Base-by-base conservation (phyloP, 2,113 vertebrate genomes). In the Actenoides lindsayi region DNA sequence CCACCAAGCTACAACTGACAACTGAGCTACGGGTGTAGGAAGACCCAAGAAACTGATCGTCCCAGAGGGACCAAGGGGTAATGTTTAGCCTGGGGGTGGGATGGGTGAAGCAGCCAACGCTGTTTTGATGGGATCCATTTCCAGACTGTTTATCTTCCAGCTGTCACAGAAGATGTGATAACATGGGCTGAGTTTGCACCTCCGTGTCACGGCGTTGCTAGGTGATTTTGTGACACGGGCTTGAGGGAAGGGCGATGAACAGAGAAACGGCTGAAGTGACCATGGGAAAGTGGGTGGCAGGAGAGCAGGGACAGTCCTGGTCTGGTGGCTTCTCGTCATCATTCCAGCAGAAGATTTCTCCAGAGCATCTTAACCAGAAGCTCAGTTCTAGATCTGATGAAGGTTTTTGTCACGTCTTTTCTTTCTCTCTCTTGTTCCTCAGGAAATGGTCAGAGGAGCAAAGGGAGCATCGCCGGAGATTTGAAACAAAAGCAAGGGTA, bases 371-470 rank as follows among this genome's bases (percentile, higher is more conserved):
- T 41, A 48, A 67, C n/a, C 60, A 64, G 51, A 0, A 51, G 60
- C 80, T 87, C 92, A 41, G 59, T 77, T 88, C 87, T 96, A 94
- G 57, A 83, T 94, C 92, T 94, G 76, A 94, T 89, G 30, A 65
- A 59, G 28, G 16, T 5, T 51, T 87, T 80, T 74, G 31, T 39
- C 59, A 10, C 33, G 33, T 35, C 33, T 78, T 78, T 80, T 78
- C 8, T 60, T 56, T 78, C 70, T 89, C 46, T 81, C 79, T 35
- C 6, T 75, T 93, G 9, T 79, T 94, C 93, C 76, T 80, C 82
- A 98, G 97, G 97, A 97, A 90, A 97, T 97, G 97, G 87, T 93
- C 96, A 92, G 86, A 89, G 96, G 85, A 91, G 89, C 18, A 39
- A 73, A 86, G 91, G 88, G 94, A 88, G 73, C 80, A 19, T 92